Percentiles rank a stretch among this genome's conserved stretches.
Conservation (phyloP, 2,113 vertebrate genomes). For the Dicentrarchus labrax region DNA sequence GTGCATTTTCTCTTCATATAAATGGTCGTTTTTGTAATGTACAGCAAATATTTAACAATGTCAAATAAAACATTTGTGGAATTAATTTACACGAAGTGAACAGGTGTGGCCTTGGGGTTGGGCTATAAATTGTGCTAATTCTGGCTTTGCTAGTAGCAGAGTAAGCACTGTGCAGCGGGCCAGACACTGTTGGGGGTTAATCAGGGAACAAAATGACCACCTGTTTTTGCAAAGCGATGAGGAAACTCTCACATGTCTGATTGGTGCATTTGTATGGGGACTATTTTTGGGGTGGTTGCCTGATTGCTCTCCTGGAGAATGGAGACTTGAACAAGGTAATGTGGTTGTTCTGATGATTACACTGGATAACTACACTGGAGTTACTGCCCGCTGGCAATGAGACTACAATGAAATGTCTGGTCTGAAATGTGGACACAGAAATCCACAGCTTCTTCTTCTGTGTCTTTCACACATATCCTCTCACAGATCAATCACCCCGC, state of each 20-base stretch:
- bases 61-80: conserved; percentile 54
- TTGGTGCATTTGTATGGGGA: conserved; percentile 62
- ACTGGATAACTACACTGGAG: conserved; percentile 52
- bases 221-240: conserved; percentile 65
- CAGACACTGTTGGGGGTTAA: conserved; percentile 69
- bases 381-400: conserved; percentile 51
- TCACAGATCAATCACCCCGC: conserved; percentile 37
- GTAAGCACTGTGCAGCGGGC: conserved; percentile 44
- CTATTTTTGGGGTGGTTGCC: conserved; percentile 58
- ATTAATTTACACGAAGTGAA: conserved; percentile 57
- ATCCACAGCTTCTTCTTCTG: conserved; percentile 25
- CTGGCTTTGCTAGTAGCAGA: conserved; percentile 36
- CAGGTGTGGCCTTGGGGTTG: conserved; percentile 54
- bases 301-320: conserved; percentile 70
- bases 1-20: conserved; percentile 41
- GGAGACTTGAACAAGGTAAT: conserved; percentile 56
- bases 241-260: conserved; percentile 66
- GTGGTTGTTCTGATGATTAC: conserved; percentile 61
- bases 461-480: conserved; percentile 33
- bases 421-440: conserved; percentile 54
- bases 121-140: conserved; percentile 57
- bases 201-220: conserved; percentile 77
- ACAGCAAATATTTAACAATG: conserved; percentile 45
- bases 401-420: conserved; percentile 58
- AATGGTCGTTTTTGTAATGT: conserved; percentile 51